Percentiles rank a stretch among this genome's conserved stretches.
phyloP scores from a whole-genome alignment of 2,888 invertebrate genomes.

The Rhingia campestris region DNA sequence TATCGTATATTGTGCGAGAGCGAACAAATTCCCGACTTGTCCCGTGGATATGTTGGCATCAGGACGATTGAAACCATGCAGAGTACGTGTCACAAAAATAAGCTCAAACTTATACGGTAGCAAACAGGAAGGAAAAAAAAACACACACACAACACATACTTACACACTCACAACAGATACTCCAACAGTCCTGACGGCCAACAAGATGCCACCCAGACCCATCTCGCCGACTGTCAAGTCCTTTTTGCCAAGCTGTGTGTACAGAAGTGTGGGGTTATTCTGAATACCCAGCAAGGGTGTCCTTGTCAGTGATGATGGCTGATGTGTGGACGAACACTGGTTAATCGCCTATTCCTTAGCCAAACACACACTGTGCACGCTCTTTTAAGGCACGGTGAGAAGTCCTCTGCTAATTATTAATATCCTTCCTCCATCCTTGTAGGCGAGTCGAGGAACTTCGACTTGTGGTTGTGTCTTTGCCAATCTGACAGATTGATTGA shows the following conservation, averaged over 20 bases:
- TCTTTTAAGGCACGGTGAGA: slow-evolving; percentile 52
- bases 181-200: slow-evolving; percentile 25
- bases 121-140: slow-evolving; percentile 18
- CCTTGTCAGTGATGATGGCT: slow-evolving; percentile 40
- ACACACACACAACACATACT: slow-evolving; percentile 28
- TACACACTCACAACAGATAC: slow-evolving; percentile 31
- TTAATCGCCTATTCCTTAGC: slow-evolving; percentile 64
- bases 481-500: slow-evolving; percentile 73
- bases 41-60: slow-evolving; percentile 56
- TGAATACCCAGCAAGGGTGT: slow-evolving; percentile 23
- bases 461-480: slow-evolving; percentile 65
- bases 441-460: slow-evolving; percentile 51
- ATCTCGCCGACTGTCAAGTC: slow-evolving; percentile 63
- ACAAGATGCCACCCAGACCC: slow-evolving; percentile 55
- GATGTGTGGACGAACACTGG: slow-evolving; percentile 69
- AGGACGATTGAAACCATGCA: slow-evolving; percentile 66
- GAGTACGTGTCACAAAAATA: slow-evolving; percentile 73
- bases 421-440: slow-evolving; percentile 66
- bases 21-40: slow-evolving; percentile 52
- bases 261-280: slow-evolving; percentile 42
- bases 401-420: slow-evolving; percentile 75
- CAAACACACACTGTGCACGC: slow-evolving; percentile 21
- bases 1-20: slow-evolving; percentile 50
- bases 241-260: slow-evolving; percentile 43
- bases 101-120: slow-evolving; percentile 51